Evolutionary conservation across 2,113 vertebrate genomes (phyloP).

Genomic region (Glaucomys volans): DNA sequence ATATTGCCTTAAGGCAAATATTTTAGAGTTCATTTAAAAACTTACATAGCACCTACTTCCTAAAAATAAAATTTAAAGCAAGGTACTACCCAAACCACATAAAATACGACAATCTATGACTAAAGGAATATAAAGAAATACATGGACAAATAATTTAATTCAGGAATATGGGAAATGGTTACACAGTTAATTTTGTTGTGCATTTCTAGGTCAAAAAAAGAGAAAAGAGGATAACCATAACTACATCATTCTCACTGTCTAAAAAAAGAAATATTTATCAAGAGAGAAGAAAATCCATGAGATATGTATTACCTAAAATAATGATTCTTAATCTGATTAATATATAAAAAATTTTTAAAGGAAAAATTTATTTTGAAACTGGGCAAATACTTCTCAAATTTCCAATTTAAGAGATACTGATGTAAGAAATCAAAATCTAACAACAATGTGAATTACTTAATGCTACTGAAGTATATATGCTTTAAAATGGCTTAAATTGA

Average conservation of each 20-base stretch:
- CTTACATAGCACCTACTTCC: neutral
- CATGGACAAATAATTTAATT: slow-evolving; percentile 30
- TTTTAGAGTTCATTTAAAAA: slow-evolving; percentile 12
- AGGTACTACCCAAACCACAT: neutral
- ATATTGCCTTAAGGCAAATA: slow-evolving; percentile 17
- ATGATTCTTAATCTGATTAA: slow-evolving; percentile 29
- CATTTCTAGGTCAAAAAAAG: neutral
- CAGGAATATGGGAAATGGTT: slow-evolving; percentile 1
- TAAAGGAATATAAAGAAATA: slow-evolving; percentile 29
- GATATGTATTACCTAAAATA: slow-evolving; percentile 7
- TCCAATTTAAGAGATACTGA: neutral
- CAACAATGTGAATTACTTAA: neutral
- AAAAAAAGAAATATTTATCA: slow-evolving; percentile 9
- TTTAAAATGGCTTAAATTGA: slow-evolving; percentile 36
- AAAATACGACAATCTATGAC: slow-evolving; percentile 28
- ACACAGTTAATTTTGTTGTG: slow-evolving; percentile 34
- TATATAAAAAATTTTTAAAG: neutral
- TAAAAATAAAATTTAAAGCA: slow-evolving; percentile 50
- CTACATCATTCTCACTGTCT: slow-evolving; percentile 20
- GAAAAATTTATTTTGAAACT: slow-evolving; percentile 38
- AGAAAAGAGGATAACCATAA: neutral
- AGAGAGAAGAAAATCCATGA: neutral
- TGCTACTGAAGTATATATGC: slow-evolving; percentile 1
- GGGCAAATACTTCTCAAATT: slow-evolving; percentile 12
- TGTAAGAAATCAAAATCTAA: slow-evolving; percentile 27